phyloP scores from a whole-genome alignment of 2,797 vertebrate species.

The Myripristis murdjan region DNA sequence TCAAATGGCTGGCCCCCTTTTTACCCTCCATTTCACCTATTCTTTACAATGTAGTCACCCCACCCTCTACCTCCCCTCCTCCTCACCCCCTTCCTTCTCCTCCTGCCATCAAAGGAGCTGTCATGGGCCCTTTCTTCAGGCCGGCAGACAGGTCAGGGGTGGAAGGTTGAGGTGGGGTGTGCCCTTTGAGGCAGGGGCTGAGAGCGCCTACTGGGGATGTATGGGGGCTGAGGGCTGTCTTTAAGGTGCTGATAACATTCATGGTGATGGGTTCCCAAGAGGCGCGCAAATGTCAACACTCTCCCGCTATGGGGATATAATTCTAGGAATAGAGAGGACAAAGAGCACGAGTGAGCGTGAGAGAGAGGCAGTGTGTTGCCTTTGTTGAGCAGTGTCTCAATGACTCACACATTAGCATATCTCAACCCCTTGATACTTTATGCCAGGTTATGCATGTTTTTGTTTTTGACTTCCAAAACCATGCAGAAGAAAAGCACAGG shows the following conservation, averaged over 20 bases:
- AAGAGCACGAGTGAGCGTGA: constrained; percentile 68
- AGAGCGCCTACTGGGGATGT: constrained; percentile 60
- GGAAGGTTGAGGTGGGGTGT: constrained; percentile 70
- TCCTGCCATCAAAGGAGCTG: constrained; percentile 82
- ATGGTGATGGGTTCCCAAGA: constrained; percentile 84
- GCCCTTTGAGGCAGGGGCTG: constrained; percentile 69
- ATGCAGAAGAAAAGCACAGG: constrained; percentile 9
- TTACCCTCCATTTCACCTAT: constrained; percentile 79
- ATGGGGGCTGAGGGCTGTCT: constrained; percentile 74
- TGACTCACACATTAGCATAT: constrained; percentile 31
- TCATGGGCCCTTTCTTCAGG: constrained; percentile 83
- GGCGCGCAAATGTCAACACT: constrained; percentile 88
- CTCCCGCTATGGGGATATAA: constrained; percentile 81
- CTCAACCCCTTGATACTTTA: constrained; percentile 9
- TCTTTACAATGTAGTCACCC: constrained; percentile 68
- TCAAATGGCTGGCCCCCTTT: constrained; percentile 82
- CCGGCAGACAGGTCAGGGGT: constrained; percentile 78
- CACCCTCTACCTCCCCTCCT: too few species aligned
- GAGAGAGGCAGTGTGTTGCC: constrained; percentile 57
- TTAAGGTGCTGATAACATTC: constrained; percentile 89
- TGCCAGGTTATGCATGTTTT: neutral
- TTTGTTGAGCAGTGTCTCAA: constrained; percentile 42
- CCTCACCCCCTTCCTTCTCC: constrained; percentile 17
- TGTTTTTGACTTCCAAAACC: neutral
- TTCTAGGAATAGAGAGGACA: constrained; percentile 81